Evolutionary conservation across 2,888 invertebrate species (phyloP).

Genomic region (Oligia strigilis): DNA sequence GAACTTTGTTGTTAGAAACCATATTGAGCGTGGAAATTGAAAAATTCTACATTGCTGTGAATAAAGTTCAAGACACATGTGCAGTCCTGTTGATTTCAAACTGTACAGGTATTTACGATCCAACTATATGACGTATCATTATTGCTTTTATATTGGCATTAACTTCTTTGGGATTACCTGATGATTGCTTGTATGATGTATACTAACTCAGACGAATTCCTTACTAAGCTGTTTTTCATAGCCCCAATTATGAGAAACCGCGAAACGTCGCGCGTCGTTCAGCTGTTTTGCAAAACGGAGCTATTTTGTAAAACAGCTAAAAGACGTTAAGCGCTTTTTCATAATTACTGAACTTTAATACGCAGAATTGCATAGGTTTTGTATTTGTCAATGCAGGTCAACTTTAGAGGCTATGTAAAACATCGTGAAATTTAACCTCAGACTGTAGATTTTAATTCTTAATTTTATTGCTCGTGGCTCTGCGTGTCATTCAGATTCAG

Average conservation of each 20-base stretch:
- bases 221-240: background rate
- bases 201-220: too few relatives aligned
- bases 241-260: too few relatives aligned
- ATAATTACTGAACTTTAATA: too few relatives aligned
- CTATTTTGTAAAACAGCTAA: background rate
- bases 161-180: background rate
- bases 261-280: too few relatives aligned
- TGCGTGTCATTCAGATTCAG: too few relatives aligned
- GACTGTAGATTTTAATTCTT: background rate
- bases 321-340: background rate
- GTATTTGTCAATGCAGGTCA: background rate
- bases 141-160: background rate
- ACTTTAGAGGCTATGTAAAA: background rate
- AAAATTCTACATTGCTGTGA: constrained; percentile 8
- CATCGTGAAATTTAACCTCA: background rate
- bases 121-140: background rate
- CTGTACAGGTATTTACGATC: constrained; percentile 19
- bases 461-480: background rate
- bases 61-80: constrained; percentile 14
- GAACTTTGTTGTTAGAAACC: background rate
- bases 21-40: constrained; percentile 22
- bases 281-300: background rate
- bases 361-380: too few relatives aligned
- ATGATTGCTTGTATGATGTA: too few relatives aligned
- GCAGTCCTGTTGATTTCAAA: constrained; percentile 8